Base-by-base conservation (phyloP, 2,888 invertebrate species). In the Ecliptopera silaceata region DNA sequence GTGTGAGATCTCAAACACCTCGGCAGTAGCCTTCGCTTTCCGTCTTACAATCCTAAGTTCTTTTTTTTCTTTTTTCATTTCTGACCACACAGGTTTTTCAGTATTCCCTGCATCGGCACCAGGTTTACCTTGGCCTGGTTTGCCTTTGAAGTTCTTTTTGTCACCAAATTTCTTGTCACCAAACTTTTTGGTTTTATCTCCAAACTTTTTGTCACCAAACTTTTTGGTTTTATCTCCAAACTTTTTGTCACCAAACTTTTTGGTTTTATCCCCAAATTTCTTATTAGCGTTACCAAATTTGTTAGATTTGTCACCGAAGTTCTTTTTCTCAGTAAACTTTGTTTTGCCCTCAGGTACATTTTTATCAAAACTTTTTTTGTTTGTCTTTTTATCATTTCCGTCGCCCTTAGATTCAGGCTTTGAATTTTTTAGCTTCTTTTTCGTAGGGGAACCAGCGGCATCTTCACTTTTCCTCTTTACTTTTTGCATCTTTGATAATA, bases 21-120 rank as follows among this genome's bases (percentile, higher is more conserved):
- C 87, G 20, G 80, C 84, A 5, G 84, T 83, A 0, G 84, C 86
- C 64, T 93, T 92, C 20, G 94, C 93, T 75, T 94, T 95, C 17
- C 94, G 92, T 46, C 95, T 92, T 45, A 92, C 92, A 15, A 93
- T 71, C 61, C 93, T 93, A 1, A 96, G 80, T 62, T 95, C 93
- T 70, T 96, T 96, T 72, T 95, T 95, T 59, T 96, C 93, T 70
- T 95, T 93, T 71, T 95, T 96, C 79, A 95, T 93, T 75, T 95
- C 94, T 10, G 92, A 88, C 96, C 96, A 96, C 74, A 95, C 93
- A 0, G 93, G 93, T 52, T 83, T 95, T 73, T 74, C 85, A 2
- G 73, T 78, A 48, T 63, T 71, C 1, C 63, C 59, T n/a, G 42
- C 18, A 26, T 59, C 50, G 31, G 50, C 31, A 4, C 50, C 34